phyloP scores from a whole-genome alignment of 2,888 invertebrate species.

The Psococerastis gibbosa region DNA sequence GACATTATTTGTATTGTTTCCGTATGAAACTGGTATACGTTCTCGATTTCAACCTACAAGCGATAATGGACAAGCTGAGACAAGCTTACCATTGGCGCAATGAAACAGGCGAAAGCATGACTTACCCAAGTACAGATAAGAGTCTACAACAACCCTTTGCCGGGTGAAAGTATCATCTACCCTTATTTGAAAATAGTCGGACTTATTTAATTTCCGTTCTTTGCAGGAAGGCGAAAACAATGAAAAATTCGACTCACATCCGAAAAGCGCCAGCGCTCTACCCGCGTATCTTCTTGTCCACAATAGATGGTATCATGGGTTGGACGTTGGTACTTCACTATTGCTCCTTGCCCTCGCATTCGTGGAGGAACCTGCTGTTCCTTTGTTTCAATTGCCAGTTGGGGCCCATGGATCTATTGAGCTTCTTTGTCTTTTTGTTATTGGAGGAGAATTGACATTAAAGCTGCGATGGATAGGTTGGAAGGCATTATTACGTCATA shows the following conservation, averaged over 20 bases:
- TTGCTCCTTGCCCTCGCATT: constrained; percentile 55
- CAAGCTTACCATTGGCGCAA: no score
- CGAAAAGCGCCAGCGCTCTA: constrained; percentile 58
- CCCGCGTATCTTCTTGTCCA: constrained; percentile 76
- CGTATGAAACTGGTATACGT: no score
- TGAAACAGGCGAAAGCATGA: no score
- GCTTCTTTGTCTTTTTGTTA: constrained; percentile 50
- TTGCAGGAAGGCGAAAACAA: constrained; percentile 74
- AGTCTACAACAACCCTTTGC: no score
- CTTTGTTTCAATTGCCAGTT: constrained; percentile 42
- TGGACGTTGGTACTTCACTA: constrained; percentile 58
- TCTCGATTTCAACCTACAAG: no score
- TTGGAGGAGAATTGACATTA: constrained; percentile 57
- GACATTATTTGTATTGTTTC: no score
- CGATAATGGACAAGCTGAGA: no score
- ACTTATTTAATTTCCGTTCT: constrained; percentile 10
- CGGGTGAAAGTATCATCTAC: no score
- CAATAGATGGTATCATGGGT: constrained; percentile 68
- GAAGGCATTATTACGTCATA: constrained; percentile 63
- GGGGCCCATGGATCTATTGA: constrained; percentile 69
- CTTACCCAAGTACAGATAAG: no score
- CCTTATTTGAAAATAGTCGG: no score
- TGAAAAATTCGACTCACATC: constrained; percentile 79
- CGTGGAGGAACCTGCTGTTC: constrained; percentile 63
- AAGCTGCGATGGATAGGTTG: constrained; percentile 75